Evolutionary conservation across 2,888 invertebrate genomes (phyloP).

Genomic region (Mythimna vitellina): DNA sequence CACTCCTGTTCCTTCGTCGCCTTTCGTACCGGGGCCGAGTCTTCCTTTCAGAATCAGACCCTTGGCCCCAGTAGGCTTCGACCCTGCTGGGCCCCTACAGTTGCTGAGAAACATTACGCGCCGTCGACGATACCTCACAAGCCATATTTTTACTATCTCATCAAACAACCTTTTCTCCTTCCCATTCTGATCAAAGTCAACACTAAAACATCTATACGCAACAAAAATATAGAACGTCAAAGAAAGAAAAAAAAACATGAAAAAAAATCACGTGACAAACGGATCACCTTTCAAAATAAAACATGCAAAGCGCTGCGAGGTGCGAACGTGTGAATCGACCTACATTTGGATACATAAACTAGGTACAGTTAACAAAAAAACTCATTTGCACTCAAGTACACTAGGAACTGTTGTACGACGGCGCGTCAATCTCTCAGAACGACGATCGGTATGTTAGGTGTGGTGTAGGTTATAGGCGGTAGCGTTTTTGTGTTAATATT

Average conservation of each 20-base stretch:
- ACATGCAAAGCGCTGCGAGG: conserved; percentile 47
- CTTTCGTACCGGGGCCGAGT: no score
- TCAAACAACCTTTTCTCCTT: not conserved
- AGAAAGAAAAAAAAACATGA: conserved; percentile 10
- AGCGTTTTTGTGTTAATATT: conserved; percentile 43
- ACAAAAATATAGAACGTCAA: conserved; percentile 20
- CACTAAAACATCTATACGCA: conserved; percentile 1
- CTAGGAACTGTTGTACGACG: conserved; percentile 77
- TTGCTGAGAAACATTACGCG: no score
- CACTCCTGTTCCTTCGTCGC: no score
- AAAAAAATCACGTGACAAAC: conserved; percentile 23
- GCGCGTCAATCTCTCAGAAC: conserved; percentile 82
- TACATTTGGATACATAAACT: conserved; percentile 58
- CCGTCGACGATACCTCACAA: no score
- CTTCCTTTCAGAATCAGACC: no score
- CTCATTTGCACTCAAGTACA: conserved; percentile 84
- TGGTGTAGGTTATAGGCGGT: conserved; percentile 54
- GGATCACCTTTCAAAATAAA: conserved; percentile 53
- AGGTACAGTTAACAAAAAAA: conserved; percentile 76
- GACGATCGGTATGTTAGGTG: conserved; percentile 76
- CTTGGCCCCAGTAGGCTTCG: no score
- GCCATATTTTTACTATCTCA: not conserved
- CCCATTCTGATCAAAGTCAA: conserved; percentile 11
- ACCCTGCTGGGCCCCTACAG: no score
- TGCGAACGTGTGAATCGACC: conserved; percentile 58